These are phyloP conservation scores for Masticophis lateralis DNA, from an alignment of 2,797 vertebrate genomes.

Conservation along the genomic window DNA sequence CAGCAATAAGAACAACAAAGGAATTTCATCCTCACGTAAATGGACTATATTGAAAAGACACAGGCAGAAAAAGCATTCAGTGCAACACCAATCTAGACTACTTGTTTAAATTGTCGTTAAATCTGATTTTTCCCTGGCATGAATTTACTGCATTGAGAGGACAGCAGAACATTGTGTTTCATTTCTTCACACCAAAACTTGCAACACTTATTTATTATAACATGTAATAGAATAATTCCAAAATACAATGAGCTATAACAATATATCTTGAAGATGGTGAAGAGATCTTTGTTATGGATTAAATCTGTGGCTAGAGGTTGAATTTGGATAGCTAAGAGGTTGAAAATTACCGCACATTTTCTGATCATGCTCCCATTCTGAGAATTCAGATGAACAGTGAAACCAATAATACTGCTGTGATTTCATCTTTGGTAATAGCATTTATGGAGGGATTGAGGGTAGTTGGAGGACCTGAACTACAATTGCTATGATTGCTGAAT, in stretches of 20 bases:
- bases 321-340: not conserved
- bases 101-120: constrained; percentile 17
- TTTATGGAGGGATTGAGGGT: not conserved
- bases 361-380: constrained; percentile 3
- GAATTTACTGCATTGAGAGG: not conserved
- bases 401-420: not conserved
- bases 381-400: not conserved
- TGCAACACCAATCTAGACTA: not conserved
- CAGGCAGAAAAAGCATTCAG: not conserved
- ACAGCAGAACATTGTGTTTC: not conserved
- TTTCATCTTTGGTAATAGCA: not conserved
- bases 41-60: not conserved
- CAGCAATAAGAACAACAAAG: not conserved
- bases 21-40: not conserved
- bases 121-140: not conserved
- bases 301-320: not conserved
- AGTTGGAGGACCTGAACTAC: not conserved
- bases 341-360: constrained; percentile 21
- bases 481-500: not conserved
- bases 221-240: not conserved
- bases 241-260: not conserved
- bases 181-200: not conserved
- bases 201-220: not conserved
- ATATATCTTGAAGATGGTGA: not conserved
- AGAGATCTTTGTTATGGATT: not conserved